Conservation (phyloP, 2,888 invertebrate genomes). For the Sthenelais limicola region DNA sequence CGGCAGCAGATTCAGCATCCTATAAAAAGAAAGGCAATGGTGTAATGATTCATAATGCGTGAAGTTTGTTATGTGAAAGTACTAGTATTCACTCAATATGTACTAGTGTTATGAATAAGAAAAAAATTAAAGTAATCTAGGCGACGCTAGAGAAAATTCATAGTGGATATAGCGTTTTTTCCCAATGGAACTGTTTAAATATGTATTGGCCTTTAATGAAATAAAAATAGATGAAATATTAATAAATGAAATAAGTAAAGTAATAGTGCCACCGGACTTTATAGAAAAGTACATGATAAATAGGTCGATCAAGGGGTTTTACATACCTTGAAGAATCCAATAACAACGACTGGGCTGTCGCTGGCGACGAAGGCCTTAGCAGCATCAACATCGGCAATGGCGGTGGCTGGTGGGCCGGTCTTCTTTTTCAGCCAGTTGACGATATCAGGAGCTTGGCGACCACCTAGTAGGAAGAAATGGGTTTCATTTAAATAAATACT, state of each 20-base stretch:
- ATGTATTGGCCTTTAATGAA: not conserved
- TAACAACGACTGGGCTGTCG: conserved; percentile 85
- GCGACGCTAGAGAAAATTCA: no score
- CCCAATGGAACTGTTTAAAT: no score
- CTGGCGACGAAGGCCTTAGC: conserved; percentile 87
- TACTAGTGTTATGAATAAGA: no score
- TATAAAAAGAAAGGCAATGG: conserved; percentile 62
- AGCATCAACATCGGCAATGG: conserved; percentile 81
- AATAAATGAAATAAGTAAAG: not conserved
- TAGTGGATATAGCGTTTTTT: no score
- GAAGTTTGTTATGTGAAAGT: no score
- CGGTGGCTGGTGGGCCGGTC: conserved; percentile 94
- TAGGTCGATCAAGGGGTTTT: no score
- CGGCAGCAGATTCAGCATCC: conserved; percentile 84
- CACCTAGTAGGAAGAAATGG: conserved; percentile 77
- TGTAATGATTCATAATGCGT: no score
- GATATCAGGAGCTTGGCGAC: conserved; percentile 92
- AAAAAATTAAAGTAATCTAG: no score
- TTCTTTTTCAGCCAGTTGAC: conserved; percentile 96
- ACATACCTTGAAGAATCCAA: conserved; percentile 71
- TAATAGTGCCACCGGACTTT: not conserved
- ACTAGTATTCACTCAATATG: no score
- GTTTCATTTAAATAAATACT: no score
- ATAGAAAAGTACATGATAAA: not conserved
- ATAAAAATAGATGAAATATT: not conserved